Evolutionary conservation across 1,140 invertebrate species (phyloP).

Genomic region (Saccostrea echinata): DNA sequence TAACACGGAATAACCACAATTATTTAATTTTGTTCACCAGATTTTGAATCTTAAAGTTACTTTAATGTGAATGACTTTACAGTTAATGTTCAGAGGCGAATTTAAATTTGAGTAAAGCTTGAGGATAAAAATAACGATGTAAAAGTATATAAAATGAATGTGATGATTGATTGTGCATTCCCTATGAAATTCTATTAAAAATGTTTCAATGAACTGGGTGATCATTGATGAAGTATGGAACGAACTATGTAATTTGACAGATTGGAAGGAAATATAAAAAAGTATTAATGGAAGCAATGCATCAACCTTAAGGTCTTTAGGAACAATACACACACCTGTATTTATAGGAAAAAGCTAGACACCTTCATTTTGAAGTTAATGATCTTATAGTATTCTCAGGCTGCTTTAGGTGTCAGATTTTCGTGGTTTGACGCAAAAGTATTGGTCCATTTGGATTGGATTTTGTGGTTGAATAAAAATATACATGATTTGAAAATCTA

Average conservation of each 20-base stretch:
- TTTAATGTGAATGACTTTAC: too few species aligned
- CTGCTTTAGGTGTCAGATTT: too few species aligned
- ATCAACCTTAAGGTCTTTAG: neutral
- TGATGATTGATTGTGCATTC: neutral
- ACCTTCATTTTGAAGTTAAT: too few species aligned
- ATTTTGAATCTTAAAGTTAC: neutral
- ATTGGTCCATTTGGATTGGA: too few species aligned
- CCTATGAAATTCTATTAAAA: neutral
- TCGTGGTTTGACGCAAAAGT: too few species aligned
- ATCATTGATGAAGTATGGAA: neutral
- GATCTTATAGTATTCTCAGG: too few species aligned
- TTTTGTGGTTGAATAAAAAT: too few species aligned
- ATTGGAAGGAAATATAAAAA: neutral
- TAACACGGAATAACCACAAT: neutral
- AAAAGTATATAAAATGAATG: neutral
- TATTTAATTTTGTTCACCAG: neutral
- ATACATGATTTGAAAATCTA: too few species aligned
- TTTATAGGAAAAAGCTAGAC: too few species aligned
- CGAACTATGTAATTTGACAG: neutral
- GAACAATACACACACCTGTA: neutral
- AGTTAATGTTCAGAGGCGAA: too few species aligned
- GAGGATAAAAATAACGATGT: neutral
- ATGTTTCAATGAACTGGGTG: neutral
- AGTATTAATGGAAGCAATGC: neutral
- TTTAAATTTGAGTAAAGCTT: neutral